phyloP scores from a whole-genome alignment of 1,140 invertebrate genomes.

The Periplaneta americana region DNA sequence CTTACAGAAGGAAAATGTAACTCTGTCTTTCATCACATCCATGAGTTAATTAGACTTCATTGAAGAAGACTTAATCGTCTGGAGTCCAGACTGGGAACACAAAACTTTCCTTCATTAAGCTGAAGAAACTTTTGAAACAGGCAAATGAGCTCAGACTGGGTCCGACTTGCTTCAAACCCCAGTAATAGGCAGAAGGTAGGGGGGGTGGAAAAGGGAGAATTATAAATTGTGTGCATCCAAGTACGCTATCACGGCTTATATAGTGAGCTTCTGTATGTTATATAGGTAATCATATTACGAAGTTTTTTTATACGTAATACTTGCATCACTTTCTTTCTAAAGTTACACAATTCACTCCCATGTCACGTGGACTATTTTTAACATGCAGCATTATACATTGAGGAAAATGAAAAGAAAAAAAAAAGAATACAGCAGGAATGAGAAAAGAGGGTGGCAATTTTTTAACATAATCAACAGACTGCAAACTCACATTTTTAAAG shows the following conservation, averaged over 20 bases:
- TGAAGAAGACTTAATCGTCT: neutral
- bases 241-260: neutral
- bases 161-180: neutral
- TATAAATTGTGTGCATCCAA: neutral
- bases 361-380: neutral
- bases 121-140: neutral
- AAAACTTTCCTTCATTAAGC: neutral
- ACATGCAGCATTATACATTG: no score
- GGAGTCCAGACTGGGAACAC: neutral
- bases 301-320: neutral
- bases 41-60: neutral
- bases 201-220: neutral
- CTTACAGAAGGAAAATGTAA: neutral
- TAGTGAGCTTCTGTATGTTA: neutral
- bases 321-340: neutral
- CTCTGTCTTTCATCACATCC: neutral
- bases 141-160: neutral
- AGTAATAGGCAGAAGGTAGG: neutral
- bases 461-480: neutral
- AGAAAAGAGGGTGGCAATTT: neutral
- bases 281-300: neutral
- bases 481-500: neutral
- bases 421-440: neutral
- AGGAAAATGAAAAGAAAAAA: no score
- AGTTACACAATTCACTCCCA: neutral